Base-by-base conservation (phyloP, 2,113 vertebrate genomes). In the Chunga burmeisteri region DNA sequence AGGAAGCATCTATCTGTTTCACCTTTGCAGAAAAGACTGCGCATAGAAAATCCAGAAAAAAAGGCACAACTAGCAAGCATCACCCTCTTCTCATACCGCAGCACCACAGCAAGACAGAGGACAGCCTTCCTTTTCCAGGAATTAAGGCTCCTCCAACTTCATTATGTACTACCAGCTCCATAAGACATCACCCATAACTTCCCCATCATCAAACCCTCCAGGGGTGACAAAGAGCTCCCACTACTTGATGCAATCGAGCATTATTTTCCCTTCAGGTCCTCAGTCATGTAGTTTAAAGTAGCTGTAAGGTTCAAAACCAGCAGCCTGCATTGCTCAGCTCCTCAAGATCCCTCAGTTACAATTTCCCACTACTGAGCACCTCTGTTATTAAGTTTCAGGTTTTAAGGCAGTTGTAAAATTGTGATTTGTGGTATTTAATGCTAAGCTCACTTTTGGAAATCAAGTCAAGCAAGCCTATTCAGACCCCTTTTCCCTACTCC, bases 381-480 rank as follows among this genome's bases (percentile, higher is more conserved):
- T 44, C 27, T 26, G 7, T 20, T 14, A 36, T 1, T 21, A 16
- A 32, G 40, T 30, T 75, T 40, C 29, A 55, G 20, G 25, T 21
- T 90, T 49, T 23, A 46, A 79, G 12, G 23, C 13, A 80, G 27
- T 5, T 32, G 19, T 78, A 59, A 66, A 83, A 59, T 50, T 23
- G 26, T 49, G 59, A 77, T 46, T 92, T n/a, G 42, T 2, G 14
- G 67, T 27, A 30, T 55, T 82, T 44, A 74, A 67, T 4, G 10
- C 53, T 53, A 75, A 58, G 36, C 16, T 71, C 12, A 13, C 21
- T 38, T 86, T 47, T 42, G 46, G 46, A 91, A 81, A 63, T 11
- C 26, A 17, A 1, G 26, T 0, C 1, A 27, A 77, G 22, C 38
- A 78, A 56, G 27, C 7, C 29, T 16, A 3, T 25, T 53, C 38